phyloP scores from a whole-genome alignment of 2,113 vertebrate genomes.

The Anolis carolinensis region DNA sequence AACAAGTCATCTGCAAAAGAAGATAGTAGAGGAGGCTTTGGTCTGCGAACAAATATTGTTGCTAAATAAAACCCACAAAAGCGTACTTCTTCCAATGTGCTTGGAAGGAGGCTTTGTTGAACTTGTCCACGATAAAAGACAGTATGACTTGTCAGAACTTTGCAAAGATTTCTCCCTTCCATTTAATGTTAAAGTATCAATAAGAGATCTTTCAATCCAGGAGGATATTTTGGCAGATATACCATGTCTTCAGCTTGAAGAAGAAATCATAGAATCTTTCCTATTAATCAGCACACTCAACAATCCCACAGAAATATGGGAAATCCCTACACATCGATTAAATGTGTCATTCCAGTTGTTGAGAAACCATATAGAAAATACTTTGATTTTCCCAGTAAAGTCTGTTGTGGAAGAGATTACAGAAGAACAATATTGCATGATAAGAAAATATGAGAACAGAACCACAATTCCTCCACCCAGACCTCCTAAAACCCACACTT shows the following conservation, averaged over 20 bases:
- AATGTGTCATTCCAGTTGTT: slow-evolving; percentile 76
- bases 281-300: slow-evolving; percentile 76
- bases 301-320: slow-evolving; percentile 77
- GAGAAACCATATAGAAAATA: slow-evolving; percentile 40
- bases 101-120: slow-evolving; percentile 86
- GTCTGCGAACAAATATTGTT: slow-evolving; percentile 77
- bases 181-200: slow-evolving; percentile 85
- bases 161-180: slow-evolving; percentile 79
- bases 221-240: slow-evolving; percentile 80
- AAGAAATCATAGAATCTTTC: slow-evolving; percentile 84
- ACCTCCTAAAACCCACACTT: slow-evolving; percentile 81
- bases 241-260: slow-evolving; percentile 81
- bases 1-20: slow-evolving; percentile 66
- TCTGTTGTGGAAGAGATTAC: slow-evolving; percentile 80
- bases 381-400: slow-evolving; percentile 28
- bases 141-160: slow-evolving; percentile 79
- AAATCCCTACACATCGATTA: slow-evolving; percentile 76
- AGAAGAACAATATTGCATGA: slow-evolving; percentile 82
- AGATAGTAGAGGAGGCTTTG: slow-evolving; percentile 67
- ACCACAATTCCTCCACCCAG: slow-evolving; percentile 79
- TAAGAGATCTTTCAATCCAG: slow-evolving; percentile 81
- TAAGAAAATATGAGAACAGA: slow-evolving; percentile 80
- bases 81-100: slow-evolving; percentile 80
- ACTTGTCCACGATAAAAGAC: slow-evolving; percentile 83
- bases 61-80: slow-evolving; percentile 64